Evolutionary conservation across 2,113 vertebrate species (phyloP), one percentile per base, ranked within the genome.

Genomic region (Grallaria varia): DNA sequence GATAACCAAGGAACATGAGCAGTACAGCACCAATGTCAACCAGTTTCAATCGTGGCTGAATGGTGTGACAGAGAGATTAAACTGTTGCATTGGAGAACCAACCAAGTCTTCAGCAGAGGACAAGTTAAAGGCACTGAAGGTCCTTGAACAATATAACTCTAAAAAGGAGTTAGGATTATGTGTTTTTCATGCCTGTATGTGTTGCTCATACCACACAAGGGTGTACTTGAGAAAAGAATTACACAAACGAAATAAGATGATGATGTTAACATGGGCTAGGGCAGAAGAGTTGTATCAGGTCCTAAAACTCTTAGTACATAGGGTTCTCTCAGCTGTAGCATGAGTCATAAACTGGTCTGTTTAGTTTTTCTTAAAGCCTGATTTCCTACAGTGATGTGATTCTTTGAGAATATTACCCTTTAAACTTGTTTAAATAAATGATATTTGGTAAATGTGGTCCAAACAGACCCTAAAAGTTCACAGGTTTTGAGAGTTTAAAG

Each of bases 21-120:
- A 30, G 12, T 98, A 98, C 97, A 97, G 97, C 47, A 14, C 87
- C 21, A 87, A 75, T 0, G 69, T 98, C 87, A 96, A 98, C 10
- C 96, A 97, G 91, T 99, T 99, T 97, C 98, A 98, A 77, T 95
- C 79, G 8, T 99, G 99, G 99, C 97, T 99, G 94, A 95, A 97
- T 37, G 94, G 91, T 5, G 98, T 98, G 90, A 98, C 97, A 33
- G 98, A 98, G 90, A 98, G 98, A 93, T 96, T 99, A 30, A 98
- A 97, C 19, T 33, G 93, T 84, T 99, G 98, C 90, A 69, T 97
- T 50, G 94, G 95, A 68, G 92, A 83, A 52, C 53, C 24, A 59
- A 88, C 90, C 45, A 42, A 84, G n/a, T 53, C 96, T 88, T 81
- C 96, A 4, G 31, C 87, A 69, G 60, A 95, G 87, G 91, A 97